Base-by-base conservation (phyloP, 2,797 vertebrate genomes). In the Melanogrammus aeglefinus region DNA sequence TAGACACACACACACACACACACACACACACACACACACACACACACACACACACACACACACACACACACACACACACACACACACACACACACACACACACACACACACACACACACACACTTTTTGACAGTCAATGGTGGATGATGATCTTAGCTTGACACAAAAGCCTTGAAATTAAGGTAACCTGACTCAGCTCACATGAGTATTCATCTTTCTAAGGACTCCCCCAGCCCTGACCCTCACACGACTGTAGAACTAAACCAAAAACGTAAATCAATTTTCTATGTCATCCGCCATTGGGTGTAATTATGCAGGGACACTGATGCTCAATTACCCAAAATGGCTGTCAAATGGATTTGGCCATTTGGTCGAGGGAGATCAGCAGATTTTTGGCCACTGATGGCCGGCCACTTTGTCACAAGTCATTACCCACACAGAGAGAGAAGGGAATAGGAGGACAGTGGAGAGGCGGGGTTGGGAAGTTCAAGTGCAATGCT, bases 231-330 rank as follows among this genome's bases (percentile, higher is more conserved):
- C 57, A 1, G 5, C n/a, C 6, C 47, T 18, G 1, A 63, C 21
- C 57, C n/a, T 9, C 21, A n/a, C 57, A 63, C 21, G 2, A n/a
- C 18, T 63, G 4, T n/a, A 63, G 51, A n/a, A 63, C 18, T 63
- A 63, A 9, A 57, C 47, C 18, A 16, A 57, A 57, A 57, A 7
- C 4, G 5, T 57, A 18, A 21, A 57, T 21, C 5, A 12, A 51
- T 57, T 18, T 57, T 63, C 7, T 8, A 21, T 57, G 57, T 63
- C 57, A 24, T 63, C 57, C 57, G 7, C 57, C 21, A 24, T 63
- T 63, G n/a, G 57, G 57, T 79, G 33, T 57, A 66, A 82, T 79
- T 75, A 76, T 33, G 7, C 41, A 69, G 33, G 36, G 14, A 36
- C 57, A 63, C 57, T 63, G 57, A 24, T 63, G n/a, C 24, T 21